Evolutionary conservation across 2,888 invertebrate genomes (phyloP), one percentile per base, ranked within the genome.

Genomic region (Zygaena filipendulae): DNA sequence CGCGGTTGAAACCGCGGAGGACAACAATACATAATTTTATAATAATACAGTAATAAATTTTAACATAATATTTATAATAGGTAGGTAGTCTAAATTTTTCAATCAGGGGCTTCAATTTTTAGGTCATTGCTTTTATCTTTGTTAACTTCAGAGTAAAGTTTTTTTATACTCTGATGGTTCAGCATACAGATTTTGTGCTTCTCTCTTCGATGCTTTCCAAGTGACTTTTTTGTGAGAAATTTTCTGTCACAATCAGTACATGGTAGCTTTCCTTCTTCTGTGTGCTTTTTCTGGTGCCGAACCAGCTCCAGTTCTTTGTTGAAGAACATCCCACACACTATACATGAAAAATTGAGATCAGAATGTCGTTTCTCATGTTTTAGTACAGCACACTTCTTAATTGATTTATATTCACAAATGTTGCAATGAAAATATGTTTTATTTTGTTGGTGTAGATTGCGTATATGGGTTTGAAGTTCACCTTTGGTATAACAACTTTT

Each of bases 391-490:
- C 38, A 33, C 1, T 39, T 39, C n/a, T 47, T 50, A 2, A 31
- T 35, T 1, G 55, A 40, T 30, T 47, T 53, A 30, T 62, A 75
- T 3, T 49, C 52, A 29, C 74, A 74, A 7, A 55, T 11, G 13
- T 64, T 48, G 43, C 74, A 75, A 21, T 50, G 46, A 16, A 47
- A 58, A 13, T 35, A 34, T 19, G 48, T 49, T 6, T 39, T 39
- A 10, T 49, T 42, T 11, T 43, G 59, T 4, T 43, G 40, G 36
- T 72, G 74, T 2, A 47, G 51, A 20, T 37, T 50, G 2, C 48
- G 42, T 30, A 43, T 56, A 25, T 75, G 75, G 21, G 63, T 69
- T 6, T 54, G 52, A 1, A 75, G 45, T 34, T 72, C 74, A 1
- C 55, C 45, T 1, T 43, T 25, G 0, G 69, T 66, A 26, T 45